Evolutionary conservation across 2,113 vertebrate species (phyloP).

Genomic region (Neopipo cinnamomea): DNA sequence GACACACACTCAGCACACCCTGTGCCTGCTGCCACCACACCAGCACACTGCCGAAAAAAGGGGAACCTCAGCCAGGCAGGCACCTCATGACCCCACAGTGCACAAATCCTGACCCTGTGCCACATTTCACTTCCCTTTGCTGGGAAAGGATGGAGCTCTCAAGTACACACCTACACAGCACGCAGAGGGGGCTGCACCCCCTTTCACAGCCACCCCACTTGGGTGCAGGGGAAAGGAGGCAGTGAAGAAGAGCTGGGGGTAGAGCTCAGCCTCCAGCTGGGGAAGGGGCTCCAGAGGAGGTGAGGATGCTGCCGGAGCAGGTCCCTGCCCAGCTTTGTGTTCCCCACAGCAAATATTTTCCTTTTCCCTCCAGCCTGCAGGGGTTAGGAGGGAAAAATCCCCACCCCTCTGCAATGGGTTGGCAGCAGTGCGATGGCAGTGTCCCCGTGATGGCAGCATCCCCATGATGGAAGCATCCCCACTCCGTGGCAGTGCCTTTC

Average conservation of each 20-base stretch:
- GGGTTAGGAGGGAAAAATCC: background rate
- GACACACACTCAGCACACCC: background rate
- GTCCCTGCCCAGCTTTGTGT: background rate
- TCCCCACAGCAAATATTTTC: background rate
- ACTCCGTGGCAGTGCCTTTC: accelerated
- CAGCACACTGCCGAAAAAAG: background rate
- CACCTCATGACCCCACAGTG: accelerated
- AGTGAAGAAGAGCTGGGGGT: background rate
- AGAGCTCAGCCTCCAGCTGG: background rate
- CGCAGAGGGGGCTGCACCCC: background rate
- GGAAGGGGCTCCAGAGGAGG: background rate
- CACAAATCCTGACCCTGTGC: background rate
- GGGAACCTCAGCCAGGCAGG: background rate
- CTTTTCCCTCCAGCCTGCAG: background rate
- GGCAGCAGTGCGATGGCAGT: accelerated
- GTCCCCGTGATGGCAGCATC: background rate
- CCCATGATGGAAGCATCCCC: background rate
- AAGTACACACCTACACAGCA: background rate
- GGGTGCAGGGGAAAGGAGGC: background rate
- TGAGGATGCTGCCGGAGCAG: background rate
- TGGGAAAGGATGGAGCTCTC: background rate
- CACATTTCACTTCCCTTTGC: background rate
- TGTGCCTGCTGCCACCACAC: accelerated
- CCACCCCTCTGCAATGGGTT: accelerated
- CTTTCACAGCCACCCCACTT: background rate